phyloP scores from a whole-genome alignment of 2,888 invertebrate genomes.

The Strigamia maritima region DNA sequence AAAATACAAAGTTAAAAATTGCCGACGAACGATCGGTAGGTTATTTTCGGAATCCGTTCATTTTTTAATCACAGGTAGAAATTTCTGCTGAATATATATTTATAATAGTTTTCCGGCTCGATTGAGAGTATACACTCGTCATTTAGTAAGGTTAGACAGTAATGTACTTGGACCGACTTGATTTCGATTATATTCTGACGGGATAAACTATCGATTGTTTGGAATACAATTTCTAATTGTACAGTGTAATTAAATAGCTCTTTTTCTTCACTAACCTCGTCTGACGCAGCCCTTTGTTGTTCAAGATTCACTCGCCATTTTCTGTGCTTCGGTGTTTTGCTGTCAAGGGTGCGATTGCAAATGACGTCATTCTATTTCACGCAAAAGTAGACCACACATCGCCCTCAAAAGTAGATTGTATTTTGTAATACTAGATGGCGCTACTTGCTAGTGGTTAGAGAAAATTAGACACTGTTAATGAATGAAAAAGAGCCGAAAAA shows the following conservation, averaged over 20 bases:
- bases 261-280: conserved; percentile 10
- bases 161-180: not conserved
- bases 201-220: not conserved
- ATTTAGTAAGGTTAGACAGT: not conserved
- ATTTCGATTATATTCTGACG: not conserved
- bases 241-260: not conserved
- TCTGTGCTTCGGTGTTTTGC: conserved; percentile 30
- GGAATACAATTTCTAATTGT: not conserved
- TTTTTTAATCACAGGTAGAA: not conserved
- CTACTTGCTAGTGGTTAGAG: not conserved
- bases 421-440: not conserved
- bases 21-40: no score
- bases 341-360: conserved; percentile 16
- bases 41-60: no score
- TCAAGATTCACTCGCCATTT: conserved; percentile 27
- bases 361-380: conserved; percentile 13
- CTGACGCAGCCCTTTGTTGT: conserved; percentile 32
- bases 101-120: not conserved
- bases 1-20: no score
- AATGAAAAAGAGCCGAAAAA: no score
- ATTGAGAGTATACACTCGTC: not conserved
- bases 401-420: not conserved
- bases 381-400: not conserved
- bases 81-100: not conserved
- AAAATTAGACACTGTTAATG: no score